Base-by-base conservation (phyloP, 2,113 vertebrate species). In the Crotalus viridis region DNA sequence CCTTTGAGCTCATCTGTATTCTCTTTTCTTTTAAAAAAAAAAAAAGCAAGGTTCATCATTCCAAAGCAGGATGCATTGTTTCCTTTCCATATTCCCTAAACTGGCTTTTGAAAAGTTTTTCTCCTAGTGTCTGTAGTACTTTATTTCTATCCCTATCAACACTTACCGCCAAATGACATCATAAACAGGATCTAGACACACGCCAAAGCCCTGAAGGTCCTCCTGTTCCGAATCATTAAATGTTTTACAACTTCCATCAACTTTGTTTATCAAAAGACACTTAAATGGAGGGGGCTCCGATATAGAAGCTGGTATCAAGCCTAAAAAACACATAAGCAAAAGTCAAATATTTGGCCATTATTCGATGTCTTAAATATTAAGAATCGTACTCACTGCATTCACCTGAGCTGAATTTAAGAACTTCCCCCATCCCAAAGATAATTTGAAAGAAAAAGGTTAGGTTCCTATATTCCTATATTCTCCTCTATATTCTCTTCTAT, bases 151-250 rank as follows among this genome's bases (percentile, higher is more conserved):
- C 15, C 9, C 26, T 93, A 95, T 87, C 39, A 94, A 96, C 28
- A 94, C 97, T 97, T 97, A 99, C 99, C 99, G 99, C 99, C 99
- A 99, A 96, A 99, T 98, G 96, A 99, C 99, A 97, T 99, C 99
- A 97, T 99, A 99, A 88, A 99, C 99, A 88, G 99, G 99, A 97
- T 99, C 99, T 95, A 99, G 97, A 97, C 99, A 99, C 24, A 99
- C 98, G 92, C 99, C 99, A 93, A 99, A 99, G 91, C 99, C 99
- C 95, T 99, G 99, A 91, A 99, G 98, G 96, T 99, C 99, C 95
- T 99, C 99, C 96, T 99, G 99, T 95, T 99, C 99, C 88, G 99
- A 99, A 96, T 99, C 99, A 96, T 99, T 99, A 96, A 99, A 99
- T 52, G 99, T 99, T 95, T 99, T 98, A 97, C 99, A 99, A 97